Evolutionary conservation across 2,797 vertebrate species (phyloP).

Genomic region (Microcaecilia unicolor): DNA sequence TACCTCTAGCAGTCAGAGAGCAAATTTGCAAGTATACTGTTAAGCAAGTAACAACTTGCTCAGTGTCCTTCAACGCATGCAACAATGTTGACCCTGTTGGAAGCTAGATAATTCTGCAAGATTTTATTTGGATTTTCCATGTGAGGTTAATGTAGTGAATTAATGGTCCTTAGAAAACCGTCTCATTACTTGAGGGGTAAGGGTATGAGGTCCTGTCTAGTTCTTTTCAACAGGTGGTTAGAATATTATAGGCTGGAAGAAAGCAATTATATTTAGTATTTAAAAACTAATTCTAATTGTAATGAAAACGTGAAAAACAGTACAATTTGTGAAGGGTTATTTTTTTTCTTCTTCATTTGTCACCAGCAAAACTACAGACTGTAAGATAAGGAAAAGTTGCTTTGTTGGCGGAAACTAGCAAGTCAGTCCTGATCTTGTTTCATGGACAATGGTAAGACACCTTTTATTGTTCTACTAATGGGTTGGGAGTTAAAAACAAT

Average conservation of each 20-base stretch:
- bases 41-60: constrained; percentile 48
- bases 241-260: constrained; percentile 10
- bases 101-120: constrained; percentile 43
- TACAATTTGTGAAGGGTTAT: not conserved
- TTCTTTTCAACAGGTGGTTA: constrained; percentile 13
- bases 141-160: constrained; percentile 40
- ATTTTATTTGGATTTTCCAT: constrained; percentile 56
- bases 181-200: no score
- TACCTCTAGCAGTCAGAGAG: constrained; percentile 29
- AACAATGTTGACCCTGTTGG: constrained; percentile 51
- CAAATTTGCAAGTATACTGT: constrained; percentile 14
- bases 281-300: constrained; percentile 15
- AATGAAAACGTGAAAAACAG: constrained; percentile 18
- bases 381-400: constrained; percentile 19
- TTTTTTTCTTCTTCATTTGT: constrained; percentile 10
- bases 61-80: constrained; percentile 41
- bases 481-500: constrained; percentile 1
- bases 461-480: not conserved
- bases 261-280: constrained; percentile 4
- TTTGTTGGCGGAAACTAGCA: constrained; percentile 23
- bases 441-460: constrained; percentile 42
- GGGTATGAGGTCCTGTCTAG: constrained; percentile 2
- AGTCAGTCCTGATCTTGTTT: constrained; percentile 17
- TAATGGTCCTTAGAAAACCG: constrained; percentile 54
- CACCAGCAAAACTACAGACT: constrained; percentile 22